phyloP scores from a whole-genome alignment of 2,797 vertebrate species.

The Adelosebastes latens region DNA sequence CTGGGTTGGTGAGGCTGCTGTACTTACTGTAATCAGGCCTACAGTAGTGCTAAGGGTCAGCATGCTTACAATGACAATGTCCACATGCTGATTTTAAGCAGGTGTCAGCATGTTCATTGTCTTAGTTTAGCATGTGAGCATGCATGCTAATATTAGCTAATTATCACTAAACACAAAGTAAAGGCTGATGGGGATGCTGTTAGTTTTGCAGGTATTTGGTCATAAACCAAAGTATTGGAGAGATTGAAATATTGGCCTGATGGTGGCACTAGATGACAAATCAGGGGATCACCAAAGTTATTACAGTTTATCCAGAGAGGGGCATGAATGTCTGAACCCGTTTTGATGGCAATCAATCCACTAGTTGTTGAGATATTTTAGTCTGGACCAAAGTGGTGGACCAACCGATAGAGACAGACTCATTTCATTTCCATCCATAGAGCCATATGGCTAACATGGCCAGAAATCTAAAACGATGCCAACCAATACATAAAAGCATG shows the following conservation, averaged over 20 bases:
- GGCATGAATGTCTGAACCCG: not conserved
- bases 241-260: not conserved
- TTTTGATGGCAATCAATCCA: not conserved
- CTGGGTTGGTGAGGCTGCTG: not conserved
- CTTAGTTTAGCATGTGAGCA: not conserved
- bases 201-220: not conserved
- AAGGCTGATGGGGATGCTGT: not conserved
- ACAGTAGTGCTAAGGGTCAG: not conserved
- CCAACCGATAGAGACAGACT: not conserved
- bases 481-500: not conserved
- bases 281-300: not conserved
- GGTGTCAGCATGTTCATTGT: not conserved
- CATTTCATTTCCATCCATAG: not conserved
- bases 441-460: not conserved
- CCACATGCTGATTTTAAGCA: not conserved
- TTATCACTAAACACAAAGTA: not conserved
- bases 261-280: accelerated
- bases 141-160: not conserved
- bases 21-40: not conserved
- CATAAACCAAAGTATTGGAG: not conserved
- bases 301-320: not conserved
- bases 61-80: not conserved
- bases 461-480: not conserved
- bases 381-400: not conserved
- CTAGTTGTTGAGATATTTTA: not conserved